Conservation (phyloP, 2,113 vertebrate genomes). For the Hemicordylus capensis region DNA sequence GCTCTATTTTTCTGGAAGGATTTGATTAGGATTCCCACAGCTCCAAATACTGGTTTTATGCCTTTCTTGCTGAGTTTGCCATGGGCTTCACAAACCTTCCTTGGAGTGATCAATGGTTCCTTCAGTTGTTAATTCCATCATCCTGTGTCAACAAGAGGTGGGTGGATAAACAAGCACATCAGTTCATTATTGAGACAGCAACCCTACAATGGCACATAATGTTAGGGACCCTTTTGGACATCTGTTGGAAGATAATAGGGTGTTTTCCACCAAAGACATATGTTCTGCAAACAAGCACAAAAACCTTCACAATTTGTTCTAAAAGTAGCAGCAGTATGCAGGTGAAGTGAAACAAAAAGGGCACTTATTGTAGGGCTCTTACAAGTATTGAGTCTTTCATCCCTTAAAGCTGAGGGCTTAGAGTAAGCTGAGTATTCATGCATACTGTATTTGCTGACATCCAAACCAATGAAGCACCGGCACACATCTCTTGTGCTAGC, state of each 20-base stretch:
- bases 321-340: too few species aligned
- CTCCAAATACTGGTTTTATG: not conserved
- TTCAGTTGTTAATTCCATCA: not conserved
- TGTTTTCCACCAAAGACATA: not conserved
- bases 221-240: not conserved
- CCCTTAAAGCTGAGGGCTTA: not conserved
- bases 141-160: not conserved
- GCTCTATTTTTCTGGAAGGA: not conserved
- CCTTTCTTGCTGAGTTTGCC: not conserved
- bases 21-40: not conserved
- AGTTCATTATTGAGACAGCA: not conserved
- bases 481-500: too few species aligned
- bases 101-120: not conserved
- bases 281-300: not conserved
- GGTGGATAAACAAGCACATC: not conserved
- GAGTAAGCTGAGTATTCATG: not conserved
- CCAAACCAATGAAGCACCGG: too few species aligned
- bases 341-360: not conserved
- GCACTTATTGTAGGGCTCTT: not conserved
- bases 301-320: not conserved
- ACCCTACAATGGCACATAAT: not conserved
- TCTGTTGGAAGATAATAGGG: not conserved
- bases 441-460: too few species aligned
- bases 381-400: not conserved
- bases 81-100: not conserved